Evolutionary conservation across 1,140 invertebrate genomes (phyloP), one percentile per base, ranked within the genome.

Genomic region (Caenorhabditis latens): DNA sequence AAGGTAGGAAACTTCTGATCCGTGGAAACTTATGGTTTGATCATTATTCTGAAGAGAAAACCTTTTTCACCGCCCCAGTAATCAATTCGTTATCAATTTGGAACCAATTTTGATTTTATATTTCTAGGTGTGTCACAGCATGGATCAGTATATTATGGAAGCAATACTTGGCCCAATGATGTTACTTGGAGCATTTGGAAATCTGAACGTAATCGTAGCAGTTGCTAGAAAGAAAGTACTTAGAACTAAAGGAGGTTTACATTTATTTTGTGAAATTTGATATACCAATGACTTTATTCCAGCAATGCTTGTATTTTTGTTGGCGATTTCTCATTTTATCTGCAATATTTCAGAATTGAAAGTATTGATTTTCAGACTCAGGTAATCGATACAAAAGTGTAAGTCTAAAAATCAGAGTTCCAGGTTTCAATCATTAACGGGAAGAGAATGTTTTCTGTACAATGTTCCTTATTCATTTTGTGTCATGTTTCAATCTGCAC

Each of bases 401-500:
- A 5, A 0, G 8, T 9, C 8, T 58, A n/a, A 58, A n/a, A n/a
- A n/a, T 58, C 57, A 58, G n/a, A 48, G 19, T 13, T 79, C 8
- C 71, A 79, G 71, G 14, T 79, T 79, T 53, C 71, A 79, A 79
- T 50, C 71, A 50, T 14, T 79, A 14, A 79, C 43, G 3, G 71
- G 71, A 50, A 43, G 71, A 24, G 71, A 79, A 79, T 79, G 71
- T n/a, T 79, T 79, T 21, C 14, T 79, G 43, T 79, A 79, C 71
- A 79, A 79, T 50, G 46, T 79, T 24, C 71, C 46, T 4, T 79
- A 79, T 14, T 50, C 71, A 4, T 53, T 79, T 48, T 48, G 40
- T 19, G 40, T 79, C 6, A 79, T 79, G 71, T 79, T 79, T 53
- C 71, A 79, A 50, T 79, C 71, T 50, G 16, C 46, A 2, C 40